A percentile compares a stretch with the other conserved stretches of the same genome.
phyloP scores from a whole-genome alignment of 2,113 vertebrate genomes.

The Murina feae region DNA sequence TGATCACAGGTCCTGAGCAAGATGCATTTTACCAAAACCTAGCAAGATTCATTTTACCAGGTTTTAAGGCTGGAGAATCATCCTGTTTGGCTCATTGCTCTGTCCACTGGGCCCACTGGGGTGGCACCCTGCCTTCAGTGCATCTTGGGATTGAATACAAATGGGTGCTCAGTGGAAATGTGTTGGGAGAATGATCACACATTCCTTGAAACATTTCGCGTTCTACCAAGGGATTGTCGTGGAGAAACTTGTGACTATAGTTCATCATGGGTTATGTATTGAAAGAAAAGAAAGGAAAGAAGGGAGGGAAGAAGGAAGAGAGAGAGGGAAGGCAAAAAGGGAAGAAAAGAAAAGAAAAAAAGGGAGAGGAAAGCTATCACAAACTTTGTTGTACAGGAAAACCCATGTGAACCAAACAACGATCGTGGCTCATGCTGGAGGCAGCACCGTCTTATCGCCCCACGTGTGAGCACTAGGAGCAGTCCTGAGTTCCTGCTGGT shows the following conservation, averaged over 20 bases:
- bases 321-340: too few relatives aligned
- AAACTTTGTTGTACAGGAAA: neutral
- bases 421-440: neutral
- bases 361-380: neutral
- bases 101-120: accelerated
- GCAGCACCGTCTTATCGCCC: neutral
- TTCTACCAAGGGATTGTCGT: neutral
- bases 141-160: neutral
- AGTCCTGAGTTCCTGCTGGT: neutral
- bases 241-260: neutral
- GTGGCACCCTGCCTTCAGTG: neutral
- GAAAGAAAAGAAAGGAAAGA: neutral
- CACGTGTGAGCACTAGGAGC: neutral
- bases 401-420: neutral
- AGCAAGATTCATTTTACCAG: neutral
- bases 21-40: neutral
- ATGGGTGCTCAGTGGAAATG: neutral
- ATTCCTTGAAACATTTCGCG: neutral
- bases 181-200: neutral
- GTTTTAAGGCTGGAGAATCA: neutral
- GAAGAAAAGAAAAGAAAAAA: accelerated
- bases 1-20: neutral
- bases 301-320: neutral
- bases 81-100: neutral
- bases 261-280: neutral